phyloP scores from a whole-genome alignment of 2,113 vertebrate species.

The Plotosus lineatus region DNA sequence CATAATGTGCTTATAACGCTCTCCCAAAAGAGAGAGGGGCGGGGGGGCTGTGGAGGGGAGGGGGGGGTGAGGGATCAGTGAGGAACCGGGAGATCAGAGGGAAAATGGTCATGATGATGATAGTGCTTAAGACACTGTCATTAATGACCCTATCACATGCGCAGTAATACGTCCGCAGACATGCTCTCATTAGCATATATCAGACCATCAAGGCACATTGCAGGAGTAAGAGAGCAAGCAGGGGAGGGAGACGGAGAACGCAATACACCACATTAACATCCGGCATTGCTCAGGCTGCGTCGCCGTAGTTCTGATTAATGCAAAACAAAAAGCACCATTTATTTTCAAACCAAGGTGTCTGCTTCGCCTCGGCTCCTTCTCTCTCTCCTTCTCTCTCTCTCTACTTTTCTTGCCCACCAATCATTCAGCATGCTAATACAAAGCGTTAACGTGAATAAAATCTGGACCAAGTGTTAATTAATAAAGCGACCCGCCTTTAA shows the following conservation, averaged over 20 bases:
- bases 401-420: background rate
- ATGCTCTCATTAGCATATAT: conserved; percentile 72
- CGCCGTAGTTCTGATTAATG: conserved; percentile 51
- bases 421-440: conserved; percentile 27
- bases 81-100: conserved; percentile 64
- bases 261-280: conserved; percentile 59
- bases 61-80: conserved; percentile 60
- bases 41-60: no score
- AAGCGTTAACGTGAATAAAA: conserved; percentile 29
- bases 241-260: conserved; percentile 55
- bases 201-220: conserved; percentile 62
- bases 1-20: conserved; percentile 79
- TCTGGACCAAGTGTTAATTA: conserved; percentile 20
- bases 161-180: conserved; percentile 70
- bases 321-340: conserved; percentile 49
- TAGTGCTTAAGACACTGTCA: conserved; percentile 74
- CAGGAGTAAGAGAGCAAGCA: conserved; percentile 59
- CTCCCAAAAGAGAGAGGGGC: conserved; percentile 75
- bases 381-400: background rate
- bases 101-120: conserved; percentile 75
- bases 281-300: conserved; percentile 51
- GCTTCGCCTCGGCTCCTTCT: conserved; percentile 3
- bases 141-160: conserved; percentile 72
- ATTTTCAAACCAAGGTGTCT: conserved; percentile 42
- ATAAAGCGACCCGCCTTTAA: background rate